phyloP scores from a whole-genome alignment of 2,113 vertebrate species.

The Ranitomeya variabilis region DNA sequence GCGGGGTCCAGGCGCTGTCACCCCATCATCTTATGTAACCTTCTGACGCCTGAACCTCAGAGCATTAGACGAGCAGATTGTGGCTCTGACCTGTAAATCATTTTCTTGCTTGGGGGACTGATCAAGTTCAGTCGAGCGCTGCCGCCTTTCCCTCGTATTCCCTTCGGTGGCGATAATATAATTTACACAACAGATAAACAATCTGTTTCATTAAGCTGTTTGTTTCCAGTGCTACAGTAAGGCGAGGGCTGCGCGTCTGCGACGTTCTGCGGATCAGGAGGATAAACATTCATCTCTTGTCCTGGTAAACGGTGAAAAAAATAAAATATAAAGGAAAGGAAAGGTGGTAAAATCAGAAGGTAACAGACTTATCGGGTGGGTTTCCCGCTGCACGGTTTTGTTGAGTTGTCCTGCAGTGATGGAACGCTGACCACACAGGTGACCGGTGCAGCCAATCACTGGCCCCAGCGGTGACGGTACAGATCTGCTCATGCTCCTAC shows the following conservation, averaged over 20 bases:
- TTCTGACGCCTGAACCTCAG: not conserved
- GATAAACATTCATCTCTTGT: too few species aligned
- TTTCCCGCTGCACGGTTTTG: too few species aligned
- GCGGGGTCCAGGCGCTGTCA: not conserved
- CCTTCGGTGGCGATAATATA: not conserved
- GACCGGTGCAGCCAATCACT: too few species aligned
- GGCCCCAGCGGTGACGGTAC: too few species aligned
- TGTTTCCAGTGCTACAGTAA: not conserved
- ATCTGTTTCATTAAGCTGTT: constrained; percentile 35
- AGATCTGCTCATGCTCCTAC: too few species aligned
- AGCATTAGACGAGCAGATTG: constrained; percentile 33
- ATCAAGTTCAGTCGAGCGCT: not conserved
- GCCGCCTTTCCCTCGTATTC: not conserved
- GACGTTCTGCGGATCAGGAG: not conserved
- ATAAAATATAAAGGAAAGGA: too few species aligned
- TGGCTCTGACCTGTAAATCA: constrained; percentile 32
- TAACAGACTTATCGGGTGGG: too few species aligned
- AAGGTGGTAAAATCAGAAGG: too few species aligned
- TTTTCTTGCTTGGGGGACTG: constrained; percentile 18
- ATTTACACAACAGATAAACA: constrained; percentile 40
- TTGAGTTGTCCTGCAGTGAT: too few species aligned
- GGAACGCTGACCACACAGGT: too few species aligned
- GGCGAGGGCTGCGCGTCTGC: not conserved
- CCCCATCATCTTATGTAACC: not conserved
- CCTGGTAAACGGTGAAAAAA: too few species aligned